Evolutionary conservation across 2,113 vertebrate species (phyloP), one percentile per base, ranked within the genome.

Genomic region (Rhizomys pruinosus): DNA sequence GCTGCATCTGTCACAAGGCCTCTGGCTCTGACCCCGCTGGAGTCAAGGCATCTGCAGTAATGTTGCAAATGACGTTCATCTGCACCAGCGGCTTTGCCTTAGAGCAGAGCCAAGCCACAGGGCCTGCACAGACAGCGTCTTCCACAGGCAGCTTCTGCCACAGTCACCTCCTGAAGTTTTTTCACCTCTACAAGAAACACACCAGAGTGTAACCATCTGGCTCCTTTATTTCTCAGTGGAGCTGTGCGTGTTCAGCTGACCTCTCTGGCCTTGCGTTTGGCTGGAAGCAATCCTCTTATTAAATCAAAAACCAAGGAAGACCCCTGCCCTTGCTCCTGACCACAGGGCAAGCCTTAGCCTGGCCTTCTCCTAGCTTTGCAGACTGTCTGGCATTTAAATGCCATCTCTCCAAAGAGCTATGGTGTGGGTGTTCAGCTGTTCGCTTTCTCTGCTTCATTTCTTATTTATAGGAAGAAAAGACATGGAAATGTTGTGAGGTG

Each of bases 301-400:
- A 97, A 96, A 93, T 89, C 87, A 93, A 80, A 94, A 91, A 93
- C 76, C 78, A 34, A 42, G 87, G 61, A 72, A 11, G 37, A 91
- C 90, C 84, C 84, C 64, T 87, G 71, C 23, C 90, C 66, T 63
- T 66, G n/a, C 61, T 68, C 17, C 27, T 66, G 37, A 93, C 87
- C 74, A 20, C 12, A 71, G 84, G 84, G 93, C 84, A 94, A 84
- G 90, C 92, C 89, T 81, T 72, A 87, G 81, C 90, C 84, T 91
- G 76, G 81, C 61, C 84, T 84, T 66, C n/a, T 89, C 72, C 64
- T 86, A 87, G 89, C 92, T 84, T 86, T 39, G 23, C 81, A 87
- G 84, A 55, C 42, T 44, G 84, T 42, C 69, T 96, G 96, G 84
- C 92, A 96, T 97, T 97, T 97, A 97, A 97, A 96, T 97, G 92